Evolutionary conservation across 2,113 vertebrate species (phyloP).

Genomic region (Triplophysa rosa): DNA sequence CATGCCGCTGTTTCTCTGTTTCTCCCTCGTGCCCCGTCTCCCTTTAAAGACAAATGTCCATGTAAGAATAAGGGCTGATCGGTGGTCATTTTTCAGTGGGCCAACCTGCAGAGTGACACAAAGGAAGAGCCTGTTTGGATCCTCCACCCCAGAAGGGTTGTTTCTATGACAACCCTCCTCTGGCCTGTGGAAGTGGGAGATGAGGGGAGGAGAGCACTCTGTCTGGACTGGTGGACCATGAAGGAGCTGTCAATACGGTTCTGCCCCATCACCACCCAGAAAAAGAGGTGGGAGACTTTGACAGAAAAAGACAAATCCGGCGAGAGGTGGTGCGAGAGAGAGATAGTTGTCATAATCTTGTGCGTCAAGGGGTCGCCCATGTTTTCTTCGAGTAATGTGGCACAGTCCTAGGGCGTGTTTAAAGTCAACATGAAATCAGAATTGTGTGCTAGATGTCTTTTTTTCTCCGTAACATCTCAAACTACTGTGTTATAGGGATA

Average conservation of each 20-base stretch:
- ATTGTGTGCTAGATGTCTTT: not conserved
- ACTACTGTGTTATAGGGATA: too few relatives aligned
- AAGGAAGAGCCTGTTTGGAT: not conserved
- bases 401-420: not conserved
- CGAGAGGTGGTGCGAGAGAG: not conserved
- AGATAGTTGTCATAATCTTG: slow-evolving; percentile 9
- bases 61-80: slow-evolving; percentile 15
- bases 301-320: not conserved
- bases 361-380: not conserved
- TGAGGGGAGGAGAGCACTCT: slow-evolving; percentile 7
- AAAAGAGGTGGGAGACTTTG: slow-evolving; percentile 19
- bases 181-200: slow-evolving; percentile 24
- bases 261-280: slow-evolving; percentile 35
- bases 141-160: not conserved
- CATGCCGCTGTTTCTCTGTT: not conserved
- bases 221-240: slow-evolving; percentile 10
- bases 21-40: not conserved
- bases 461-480: too few relatives aligned
- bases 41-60: not conserved
- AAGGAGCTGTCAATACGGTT: slow-evolving; percentile 28
- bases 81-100: slow-evolving; percentile 12
- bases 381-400: slow-evolving; percentile 9
- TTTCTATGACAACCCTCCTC: slow-evolving; percentile 44
- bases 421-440: not conserved
- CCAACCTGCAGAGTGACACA: slow-evolving; percentile 14